These are phyloP conservation scores for Drosophila paramelanica DNA, from an alignment of 2,888 invertebrate species.

Conservation along the genomic window DNA sequence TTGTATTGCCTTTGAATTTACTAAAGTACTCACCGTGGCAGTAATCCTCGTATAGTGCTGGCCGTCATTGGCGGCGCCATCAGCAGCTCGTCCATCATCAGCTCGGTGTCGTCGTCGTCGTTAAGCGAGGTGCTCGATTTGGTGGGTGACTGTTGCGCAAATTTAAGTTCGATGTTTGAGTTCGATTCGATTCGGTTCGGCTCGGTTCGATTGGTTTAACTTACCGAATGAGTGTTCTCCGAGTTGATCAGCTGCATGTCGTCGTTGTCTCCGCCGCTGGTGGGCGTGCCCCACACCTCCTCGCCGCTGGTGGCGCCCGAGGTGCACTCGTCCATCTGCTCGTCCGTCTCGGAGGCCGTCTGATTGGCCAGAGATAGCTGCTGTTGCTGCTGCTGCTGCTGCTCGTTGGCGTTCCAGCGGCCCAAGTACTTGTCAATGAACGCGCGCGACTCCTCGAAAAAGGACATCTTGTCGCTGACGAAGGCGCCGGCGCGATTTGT, in stretches of 20 bases:
- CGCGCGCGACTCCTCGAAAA: conserved; percentile 87
- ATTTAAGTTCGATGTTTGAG: conserved; percentile 1
- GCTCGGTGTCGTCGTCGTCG: conserved; percentile 91
- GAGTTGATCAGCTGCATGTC: conserved; percentile 89
- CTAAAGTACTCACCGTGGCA: conserved; percentile 87
- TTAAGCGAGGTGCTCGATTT: conserved; percentile 88
- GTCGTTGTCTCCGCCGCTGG: conserved; percentile 93
- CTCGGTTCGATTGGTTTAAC: conserved; percentile 38
- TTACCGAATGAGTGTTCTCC: conserved; percentile 89
- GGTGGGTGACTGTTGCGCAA: conserved; percentile 86
- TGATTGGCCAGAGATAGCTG: conserved; percentile 24
- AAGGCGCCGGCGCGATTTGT: conserved; percentile 92
- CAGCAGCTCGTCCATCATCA: conserved; percentile 92
- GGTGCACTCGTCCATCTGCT: conserved; percentile 89
- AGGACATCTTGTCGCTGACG: conserved; percentile 92
- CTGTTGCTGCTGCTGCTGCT: conserved; percentile 50
- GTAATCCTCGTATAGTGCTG: conserved; percentile 89
- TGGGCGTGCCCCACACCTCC: conserved; percentile 95
- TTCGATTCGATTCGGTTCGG: background rate
- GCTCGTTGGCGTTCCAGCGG: conserved; percentile 85
- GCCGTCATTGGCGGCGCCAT: conserved; percentile 92
- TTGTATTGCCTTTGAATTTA: background rate
- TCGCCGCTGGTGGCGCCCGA: conserved; percentile 94
- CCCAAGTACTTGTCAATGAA: conserved; percentile 86
- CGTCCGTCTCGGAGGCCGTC: conserved; percentile 86